phyloP scores from a whole-genome alignment of 92 coral and sea anemone species.

The Epizoanthus fatuus region DNA sequence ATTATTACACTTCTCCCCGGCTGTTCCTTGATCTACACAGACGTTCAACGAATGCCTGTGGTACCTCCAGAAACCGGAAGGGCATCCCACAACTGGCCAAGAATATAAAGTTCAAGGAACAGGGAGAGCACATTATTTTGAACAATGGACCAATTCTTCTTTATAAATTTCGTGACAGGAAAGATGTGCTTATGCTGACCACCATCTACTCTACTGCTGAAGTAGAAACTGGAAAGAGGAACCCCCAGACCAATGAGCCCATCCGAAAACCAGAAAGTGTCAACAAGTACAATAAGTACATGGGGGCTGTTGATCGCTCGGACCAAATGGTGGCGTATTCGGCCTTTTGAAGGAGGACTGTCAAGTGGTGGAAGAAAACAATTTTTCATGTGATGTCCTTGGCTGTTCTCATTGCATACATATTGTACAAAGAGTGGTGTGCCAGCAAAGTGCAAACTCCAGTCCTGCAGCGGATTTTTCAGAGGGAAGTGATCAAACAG shows the following conservation, averaged over 20 bases:
- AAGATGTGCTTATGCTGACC: not conserved
- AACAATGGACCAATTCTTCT: not conserved
- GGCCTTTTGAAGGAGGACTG: not conserved
- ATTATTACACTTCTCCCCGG: not conserved
- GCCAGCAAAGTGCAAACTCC: not conserved
- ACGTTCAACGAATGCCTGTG: not conserved
- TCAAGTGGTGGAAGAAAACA: slow-evolving; percentile 37
- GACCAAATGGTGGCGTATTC: slow-evolving; percentile 46
- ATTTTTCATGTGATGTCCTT: slow-evolving; percentile 35
- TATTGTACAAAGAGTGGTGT: slow-evolving; percentile 15
- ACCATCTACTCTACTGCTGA: not conserved
- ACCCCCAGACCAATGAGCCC: not conserved
- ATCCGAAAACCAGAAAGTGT: slow-evolving; percentile 39
- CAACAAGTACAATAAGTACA: slow-evolving; percentile 24
- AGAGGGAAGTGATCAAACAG: not conserved
- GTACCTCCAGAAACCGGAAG: slow-evolving; percentile 1
- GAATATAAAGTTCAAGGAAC: not conserved
- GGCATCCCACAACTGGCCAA: not conserved
- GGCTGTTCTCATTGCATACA: slow-evolving; percentile 22
- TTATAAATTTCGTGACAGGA: not conserved
- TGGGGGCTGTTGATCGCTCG: slow-evolving; percentile 38
- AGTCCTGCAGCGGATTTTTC: not conserved
- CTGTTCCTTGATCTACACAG: not conserved
- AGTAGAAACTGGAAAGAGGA: not conserved
- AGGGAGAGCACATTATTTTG: not conserved